phyloP scores from a whole-genome alignment of 2,797 vertebrate species.

The Dicrostonyx torquatus region DNA sequence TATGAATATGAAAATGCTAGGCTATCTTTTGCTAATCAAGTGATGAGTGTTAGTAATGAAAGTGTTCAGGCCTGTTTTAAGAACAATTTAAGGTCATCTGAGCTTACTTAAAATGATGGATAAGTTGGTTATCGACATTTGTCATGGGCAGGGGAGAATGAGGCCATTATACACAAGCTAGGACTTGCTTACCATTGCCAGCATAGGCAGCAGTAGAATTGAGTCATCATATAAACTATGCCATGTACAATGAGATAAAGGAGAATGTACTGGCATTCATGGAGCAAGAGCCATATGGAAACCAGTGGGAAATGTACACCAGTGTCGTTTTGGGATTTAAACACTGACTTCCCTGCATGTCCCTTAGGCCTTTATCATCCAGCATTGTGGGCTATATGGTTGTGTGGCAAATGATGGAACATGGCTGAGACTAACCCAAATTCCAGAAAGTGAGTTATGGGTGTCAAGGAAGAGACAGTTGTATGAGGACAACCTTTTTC shows the following conservation, averaged over 20 bases:
- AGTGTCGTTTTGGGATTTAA: background rate
- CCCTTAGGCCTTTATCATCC: background rate
- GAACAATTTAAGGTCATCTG: background rate
- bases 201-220: background rate
- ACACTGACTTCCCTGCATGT: background rate
- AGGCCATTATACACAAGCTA: background rate
- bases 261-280: background rate
- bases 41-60: background rate
- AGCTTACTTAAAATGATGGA: background rate
- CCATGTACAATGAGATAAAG: background rate
- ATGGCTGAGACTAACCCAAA: background rate
- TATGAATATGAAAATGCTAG: background rate
- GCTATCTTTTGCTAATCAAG: background rate
- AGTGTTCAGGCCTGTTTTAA: background rate
- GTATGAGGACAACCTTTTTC: background rate
- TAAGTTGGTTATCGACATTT: constrained; percentile 12
- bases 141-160: background rate
- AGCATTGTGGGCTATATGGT: background rate
- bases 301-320: background rate
- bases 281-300: background rate
- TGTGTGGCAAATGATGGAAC: background rate
- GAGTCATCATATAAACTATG: background rate
- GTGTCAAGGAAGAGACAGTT: background rate
- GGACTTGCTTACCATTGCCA: background rate
- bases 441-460: background rate